Evolutionary conservation across 2,113 vertebrate genomes (phyloP), one percentile per base, ranked within the genome.

Genomic region (Lycocorax pyrrhopterus): DNA sequence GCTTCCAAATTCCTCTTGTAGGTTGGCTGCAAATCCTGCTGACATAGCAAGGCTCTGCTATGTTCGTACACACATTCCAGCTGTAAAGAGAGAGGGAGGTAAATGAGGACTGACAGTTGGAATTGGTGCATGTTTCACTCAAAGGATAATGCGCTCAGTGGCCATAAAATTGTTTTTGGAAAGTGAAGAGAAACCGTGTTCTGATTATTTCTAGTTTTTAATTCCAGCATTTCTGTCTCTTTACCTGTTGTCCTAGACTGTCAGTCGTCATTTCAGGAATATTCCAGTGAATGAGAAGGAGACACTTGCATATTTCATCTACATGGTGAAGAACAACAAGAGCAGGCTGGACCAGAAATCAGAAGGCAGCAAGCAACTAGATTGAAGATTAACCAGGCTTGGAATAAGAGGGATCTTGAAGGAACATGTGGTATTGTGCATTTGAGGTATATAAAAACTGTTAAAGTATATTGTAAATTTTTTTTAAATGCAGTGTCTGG

Each of bases 291-390:
- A 99, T 84, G 99, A 99, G 96, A 99, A 99, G 96, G 99, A 99
- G 96, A 99, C 99, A 1, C 98, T 99, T 58, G 99, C 99, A 9
- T 99, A 99, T 97, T 99, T 99, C 92, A 99, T 99, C 95, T 99
- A 99, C 96, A 99, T 99, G 99, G 99, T 99, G 96, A 99, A 99
- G 98, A 99, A 98, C 97, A 99, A 99, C 98, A 99, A 99, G 97
- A 99, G 99, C 80, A 98, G 99, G 68, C 97, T 99, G 97, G 99
- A 99, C 97, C 99, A 99, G 98, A 99, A 99, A 80, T 97, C 99
- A 0, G 99, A 99, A 79, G 94, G 98, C 37, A 95, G 98, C 95
- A 99, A 99, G 95, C 98, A 98, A 60, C 98, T 99, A 32, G 99
- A 99, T 66, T 99, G 97, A 99, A 86, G 72, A 68, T 11, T 53